These are phyloP conservation scores for Caenorhabditis elegans DNA, from an alignment of 1,140 invertebrate species.

Conservation along the genomic window WBcel235 BX284605.5:10593001-10593500, in stretches of 20 bases:
- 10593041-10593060: neutral
- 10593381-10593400: neutral
- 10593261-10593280: neutral
- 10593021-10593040: neutral
- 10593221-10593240: neutral
- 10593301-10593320: slow-evolving; percentile 19
- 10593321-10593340: neutral
- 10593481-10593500: too few species aligned
- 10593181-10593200: neutral
- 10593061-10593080: neutral
- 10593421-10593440: too few species aligned
- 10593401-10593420: too few species aligned
- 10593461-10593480: too few species aligned
- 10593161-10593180: neutral
- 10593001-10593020: neutral
- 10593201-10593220: neutral
- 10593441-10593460: too few species aligned
- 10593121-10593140: slow-evolving; percentile 3
- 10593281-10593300: neutral
- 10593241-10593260: slow-evolving; percentile 18
- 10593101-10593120: neutral
- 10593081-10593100: neutral
- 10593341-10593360: neutral
- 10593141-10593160: slow-evolving; percentile 9
- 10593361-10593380: neutral